Evolutionary conservation across 1,140 invertebrate species (phyloP).

Genomic region (Dolichoris vasculosae): DNA sequence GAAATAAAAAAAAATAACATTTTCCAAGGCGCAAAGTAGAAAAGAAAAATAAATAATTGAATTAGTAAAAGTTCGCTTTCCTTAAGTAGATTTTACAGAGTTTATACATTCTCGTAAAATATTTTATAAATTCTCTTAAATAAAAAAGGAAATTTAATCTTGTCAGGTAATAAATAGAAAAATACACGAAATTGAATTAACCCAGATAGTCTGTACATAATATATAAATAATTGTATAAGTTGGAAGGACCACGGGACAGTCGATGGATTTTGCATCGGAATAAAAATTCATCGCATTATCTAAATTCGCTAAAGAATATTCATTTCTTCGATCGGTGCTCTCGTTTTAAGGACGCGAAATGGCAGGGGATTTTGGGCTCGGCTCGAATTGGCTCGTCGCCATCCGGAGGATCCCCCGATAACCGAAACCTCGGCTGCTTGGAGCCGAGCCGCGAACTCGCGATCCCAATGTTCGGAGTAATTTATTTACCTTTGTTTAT

Average conservation of each 20-base stretch:
- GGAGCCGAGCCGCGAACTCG: neutral
- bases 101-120: neutral
- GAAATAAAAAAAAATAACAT: too few relatives aligned
- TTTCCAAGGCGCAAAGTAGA: too few relatives aligned
- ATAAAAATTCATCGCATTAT: constrained; percentile 21
- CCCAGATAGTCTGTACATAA: neutral
- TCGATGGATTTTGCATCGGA: neutral
- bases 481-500: neutral
- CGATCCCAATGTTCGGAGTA: neutral
- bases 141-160: neutral
- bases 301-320: neutral
- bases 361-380: neutral
- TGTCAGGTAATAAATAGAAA: neutral
- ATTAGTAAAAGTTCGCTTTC: too few relatives aligned
- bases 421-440: neutral
- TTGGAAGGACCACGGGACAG: neutral
- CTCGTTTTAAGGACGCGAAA: neutral
- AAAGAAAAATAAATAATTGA: too few relatives aligned
- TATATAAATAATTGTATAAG: neutral
- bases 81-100: too few relatives aligned
- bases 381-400: neutral
- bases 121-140: neutral
- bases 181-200: neutral
- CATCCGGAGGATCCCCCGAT: neutral
- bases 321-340: neutral